Percentiles rank a stretch among this genome's conserved stretches.
Evolutionary conservation across 1,140 invertebrate genomes (phyloP).

Genomic region (Drepana arcuata): DNA sequence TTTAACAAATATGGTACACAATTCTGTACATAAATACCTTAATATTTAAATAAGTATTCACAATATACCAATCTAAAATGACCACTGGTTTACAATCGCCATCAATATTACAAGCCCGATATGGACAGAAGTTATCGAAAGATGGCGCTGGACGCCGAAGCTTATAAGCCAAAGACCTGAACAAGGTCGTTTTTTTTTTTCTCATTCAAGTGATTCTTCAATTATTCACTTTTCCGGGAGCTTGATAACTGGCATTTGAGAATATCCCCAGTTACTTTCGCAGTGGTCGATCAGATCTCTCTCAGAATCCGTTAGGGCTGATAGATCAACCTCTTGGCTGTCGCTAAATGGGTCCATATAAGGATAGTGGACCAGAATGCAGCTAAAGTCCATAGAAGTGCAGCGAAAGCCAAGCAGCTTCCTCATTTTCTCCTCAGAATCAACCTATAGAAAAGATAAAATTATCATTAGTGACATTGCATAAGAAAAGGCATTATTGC

Average conservation of each 20-base stretch:
- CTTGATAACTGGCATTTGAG: slow-evolving; percentile 70
- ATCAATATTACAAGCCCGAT: slow-evolving; percentile 3
- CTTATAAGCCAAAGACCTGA: slow-evolving; percentile 17
- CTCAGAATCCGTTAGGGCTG: slow-evolving; percentile 58
- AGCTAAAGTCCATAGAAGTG: slow-evolving; percentile 64
- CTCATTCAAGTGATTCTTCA: slow-evolving; percentile 12
- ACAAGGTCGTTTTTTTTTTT: slow-evolving; percentile 19
- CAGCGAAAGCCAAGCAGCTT: slow-evolving; percentile 60
- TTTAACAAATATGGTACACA: not conserved
- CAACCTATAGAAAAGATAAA: slow-evolving; percentile 53
- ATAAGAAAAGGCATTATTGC: too few relatives aligned
- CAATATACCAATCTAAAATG: too few relatives aligned
- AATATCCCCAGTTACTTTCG: slow-evolving; percentile 70
- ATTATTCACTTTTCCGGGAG: slow-evolving; percentile 71
- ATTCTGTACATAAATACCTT: too few relatives aligned
- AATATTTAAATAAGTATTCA: too few relatives aligned
- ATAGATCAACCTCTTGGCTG: slow-evolving; percentile 58
- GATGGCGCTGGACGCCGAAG: slow-evolving; percentile 48
- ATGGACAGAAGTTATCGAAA: slow-evolving; percentile 25
- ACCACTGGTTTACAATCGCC: not conserved
- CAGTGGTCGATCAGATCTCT: slow-evolving; percentile 72
- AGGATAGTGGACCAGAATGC: slow-evolving; percentile 69
- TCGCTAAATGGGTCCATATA: slow-evolving; percentile 64
- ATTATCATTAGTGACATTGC: not conserved
- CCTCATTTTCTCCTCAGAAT: slow-evolving; percentile 71